Conservation (phyloP, 2,888 invertebrate species). For the Ganaspis brasiliensis region DNA sequence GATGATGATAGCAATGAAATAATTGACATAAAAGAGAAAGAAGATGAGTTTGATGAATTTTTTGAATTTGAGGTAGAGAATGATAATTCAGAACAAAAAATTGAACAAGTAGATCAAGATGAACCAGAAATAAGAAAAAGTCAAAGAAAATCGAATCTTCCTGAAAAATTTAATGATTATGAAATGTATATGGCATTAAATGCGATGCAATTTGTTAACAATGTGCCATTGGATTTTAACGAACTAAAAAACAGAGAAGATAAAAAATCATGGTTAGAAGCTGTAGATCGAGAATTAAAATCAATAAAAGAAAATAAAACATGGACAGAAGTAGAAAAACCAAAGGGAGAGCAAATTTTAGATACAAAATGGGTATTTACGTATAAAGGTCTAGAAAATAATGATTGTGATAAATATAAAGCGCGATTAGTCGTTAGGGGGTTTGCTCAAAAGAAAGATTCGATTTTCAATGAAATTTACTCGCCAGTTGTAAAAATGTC, state of each 20-base stretch:
- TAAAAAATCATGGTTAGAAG: slow-evolving; percentile 52
- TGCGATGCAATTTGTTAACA: slow-evolving; percentile 54
- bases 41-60: slow-evolving; percentile 41
- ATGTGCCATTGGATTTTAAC: slow-evolving; percentile 51
- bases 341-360: slow-evolving; percentile 53
- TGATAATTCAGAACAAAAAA: slow-evolving; percentile 55
- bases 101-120: neutral
- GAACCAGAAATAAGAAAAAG: neutral
- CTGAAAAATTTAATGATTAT: slow-evolving; percentile 53
- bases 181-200: slow-evolving; percentile 62
- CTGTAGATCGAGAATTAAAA: slow-evolving; percentile 53
- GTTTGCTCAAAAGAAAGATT: slow-evolving; percentile 66
- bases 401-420: slow-evolving; percentile 67
- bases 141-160: neutral
- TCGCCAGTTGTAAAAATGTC: slow-evolving; percentile 66
- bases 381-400: slow-evolving; percentile 63
- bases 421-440: slow-evolving; percentile 61
- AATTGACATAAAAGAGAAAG: slow-evolving; percentile 33
- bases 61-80: slow-evolving; percentile 46
- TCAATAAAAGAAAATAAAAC: slow-evolving; percentile 53
- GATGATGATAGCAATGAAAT: too few relatives aligned
- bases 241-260: slow-evolving; percentile 53
- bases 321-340: slow-evolving; percentile 38
- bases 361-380: slow-evolving; percentile 61
- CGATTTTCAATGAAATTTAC: slow-evolving; percentile 68